Percentiles rank a stretch among this genome's conserved stretches.
These are phyloP conservation scores for Lagodon rhomboides DNA, from an alignment of 2,797 vertebrate species.

Conservation along the genomic window DNA sequence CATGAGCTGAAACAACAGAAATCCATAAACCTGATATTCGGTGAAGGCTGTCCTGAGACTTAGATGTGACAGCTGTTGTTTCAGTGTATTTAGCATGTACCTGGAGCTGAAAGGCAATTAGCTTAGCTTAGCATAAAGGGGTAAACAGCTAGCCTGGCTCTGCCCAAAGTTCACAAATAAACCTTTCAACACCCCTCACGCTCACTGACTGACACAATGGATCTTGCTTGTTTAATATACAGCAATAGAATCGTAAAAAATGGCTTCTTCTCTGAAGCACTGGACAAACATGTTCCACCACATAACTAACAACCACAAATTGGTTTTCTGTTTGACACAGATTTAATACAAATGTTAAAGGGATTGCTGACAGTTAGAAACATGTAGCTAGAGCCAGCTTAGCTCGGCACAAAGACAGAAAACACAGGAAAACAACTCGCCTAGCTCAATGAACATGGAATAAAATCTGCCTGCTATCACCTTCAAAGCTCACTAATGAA, in stretches of 20 bases:
- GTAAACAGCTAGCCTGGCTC: too few relatives aligned
- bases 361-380: background rate
- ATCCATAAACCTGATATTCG: background rate
- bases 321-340: background rate
- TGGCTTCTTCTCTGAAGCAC: background rate
- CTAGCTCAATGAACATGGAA: background rate
- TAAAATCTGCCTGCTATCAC: background rate
- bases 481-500: background rate
- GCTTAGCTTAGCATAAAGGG: too few relatives aligned
- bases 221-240: background rate
- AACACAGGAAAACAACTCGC: too few relatives aligned
- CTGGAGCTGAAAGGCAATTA: too few relatives aligned
- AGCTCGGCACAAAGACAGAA: background rate
- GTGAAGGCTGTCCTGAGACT: too few relatives aligned
- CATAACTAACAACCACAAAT: too few relatives aligned
- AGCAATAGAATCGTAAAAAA: background rate
- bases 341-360: slow-evolving; percentile 6
- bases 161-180: too few relatives aligned
- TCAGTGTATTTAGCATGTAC: too few relatives aligned
- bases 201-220: background rate
- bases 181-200: too few relatives aligned
- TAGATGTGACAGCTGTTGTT: too few relatives aligned
- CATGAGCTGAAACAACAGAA: background rate
- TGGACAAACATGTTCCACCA: too few relatives aligned
- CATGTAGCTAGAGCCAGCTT: background rate